Conservation (phyloP, 2,888 invertebrate genomes). For the Nemurella pictetii region DNA sequence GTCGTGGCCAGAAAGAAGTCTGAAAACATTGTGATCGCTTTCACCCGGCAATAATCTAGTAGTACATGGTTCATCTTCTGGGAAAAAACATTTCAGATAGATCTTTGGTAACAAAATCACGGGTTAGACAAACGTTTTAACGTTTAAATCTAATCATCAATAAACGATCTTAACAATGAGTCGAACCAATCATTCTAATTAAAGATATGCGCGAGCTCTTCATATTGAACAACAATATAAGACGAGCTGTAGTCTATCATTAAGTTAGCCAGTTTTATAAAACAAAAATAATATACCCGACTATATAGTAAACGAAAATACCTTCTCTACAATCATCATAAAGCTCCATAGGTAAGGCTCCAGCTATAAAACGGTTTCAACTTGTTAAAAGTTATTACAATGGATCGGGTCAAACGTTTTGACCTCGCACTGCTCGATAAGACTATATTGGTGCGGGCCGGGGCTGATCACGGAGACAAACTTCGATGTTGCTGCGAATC, state of each 20-base stretch:
- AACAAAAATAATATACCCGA: slow-evolving; percentile 30
- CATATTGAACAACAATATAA: slow-evolving; percentile 19
- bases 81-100: slow-evolving; percentile 24
- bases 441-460: background rate
- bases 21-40: background rate
- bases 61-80: slow-evolving; percentile 19
- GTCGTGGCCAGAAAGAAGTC: background rate
- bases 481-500: background rate
- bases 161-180: slow-evolving; percentile 32
- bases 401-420: slow-evolving; percentile 21
- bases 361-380: slow-evolving; percentile 15
- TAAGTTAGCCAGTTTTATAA: slow-evolving; percentile 26
- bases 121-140: slow-evolving; percentile 30
- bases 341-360: slow-evolving; percentile 17
- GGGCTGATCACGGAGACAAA: slow-evolving; percentile 13
- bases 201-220: slow-evolving; percentile 27
- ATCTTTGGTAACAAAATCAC: slow-evolving; percentile 32
- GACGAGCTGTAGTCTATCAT: slow-evolving; percentile 24
- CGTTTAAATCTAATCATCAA: slow-evolving; percentile 33
- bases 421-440: slow-evolving; percentile 7
- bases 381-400: slow-evolving; percentile 26
- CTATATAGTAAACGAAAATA: slow-evolving; percentile 13
- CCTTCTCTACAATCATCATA: slow-evolving; percentile 31
- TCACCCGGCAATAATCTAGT: background rate
- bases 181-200: slow-evolving; percentile 33